Evolutionary conservation across 2,888 invertebrate species (phyloP), one percentile per base, ranked within the genome.

Genomic region (Thelaira solivaga): DNA sequence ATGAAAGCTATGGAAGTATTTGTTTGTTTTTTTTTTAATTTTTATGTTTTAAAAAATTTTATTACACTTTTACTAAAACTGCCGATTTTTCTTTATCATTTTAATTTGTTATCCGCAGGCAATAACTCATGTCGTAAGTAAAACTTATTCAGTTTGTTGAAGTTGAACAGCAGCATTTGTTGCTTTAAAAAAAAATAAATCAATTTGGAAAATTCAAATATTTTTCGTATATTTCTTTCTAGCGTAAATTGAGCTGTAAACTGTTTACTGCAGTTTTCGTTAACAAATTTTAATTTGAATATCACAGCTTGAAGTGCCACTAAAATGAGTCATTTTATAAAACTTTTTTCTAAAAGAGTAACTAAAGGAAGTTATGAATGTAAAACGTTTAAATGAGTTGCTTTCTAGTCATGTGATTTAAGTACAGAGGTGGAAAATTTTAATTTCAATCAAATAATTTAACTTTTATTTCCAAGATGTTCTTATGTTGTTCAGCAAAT

Each of bases 51-150:
- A 13, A 53, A 8, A 26, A 31, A 36, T 39, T 47, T 41, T 16
- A 31, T 34, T 8, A 34, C 7, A 24, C 10, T 47, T 49, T 51
- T 64, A n/a, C n/a, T 11, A 39, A 22, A 16, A 36, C 10, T 36
- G n/a, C n/a, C n/a, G n/a, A n/a, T 39, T 51, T 16, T 57, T 20
- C 62, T 43, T 53, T 16, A n/a, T 16, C 53, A 20, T 31, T 31
- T 49, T 18, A 31, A 67, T 43, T 59, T 68, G 22, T 69, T 69
- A 73, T 73, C 73, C 57, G 29, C 68, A 78, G 64, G 77, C 77
- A 69, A 78, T 78, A 78, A 73, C 39, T 78, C 73, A 78, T 69
- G 77, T 64, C 55, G 26, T 29, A 67, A 34, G 53, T 26, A 45
- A 22, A n/a, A 43, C 16, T 29, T 31, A 36, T 68, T 20, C 20